Evolutionary conservation across 2,113 vertebrate genomes (phyloP), one percentile per base, ranked within the genome.

Genomic region (Catharus bicknelli): DNA sequence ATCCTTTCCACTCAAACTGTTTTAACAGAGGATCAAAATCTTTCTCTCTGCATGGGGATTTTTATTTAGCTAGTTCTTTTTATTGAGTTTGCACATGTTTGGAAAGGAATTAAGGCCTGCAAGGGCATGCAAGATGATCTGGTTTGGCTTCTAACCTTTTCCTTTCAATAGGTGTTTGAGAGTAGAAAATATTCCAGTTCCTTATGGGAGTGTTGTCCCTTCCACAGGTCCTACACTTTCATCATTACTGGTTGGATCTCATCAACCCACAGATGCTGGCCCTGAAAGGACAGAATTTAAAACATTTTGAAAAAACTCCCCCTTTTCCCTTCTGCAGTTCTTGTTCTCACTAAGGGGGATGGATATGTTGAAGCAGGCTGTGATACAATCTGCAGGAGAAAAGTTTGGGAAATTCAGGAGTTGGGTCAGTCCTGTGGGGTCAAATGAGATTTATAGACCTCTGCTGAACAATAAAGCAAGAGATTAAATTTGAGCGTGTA

Each of bases 1-100:
- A 96, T 97, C 96, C 86, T 95, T 95, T 95, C 90, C 36, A 21
- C 94, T 94, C 95, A 94, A 93, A 93, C 72, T 93, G 83, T 93
- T 95, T 90, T 94, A 93, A 82, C 83, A 88, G 82, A 95, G 83
- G 83, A 92, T 95, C 88, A 96, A 88, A 93, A 93, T 89, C 83
- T 86, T 94, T 58, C 73, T 74, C 76, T 94, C 86, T 90, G 73
- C 4, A 0, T 58, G 83, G 47, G 90, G 75, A 86, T 93, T 94
- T 96, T 91, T 84, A 88, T 96, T 89, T 90, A 94, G 76, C 83
- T 83, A 61, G 59, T 79, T 90, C 64, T 80, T 96, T 82, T 90
- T 57, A 77, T 95, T 94, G 83, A 27, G 48, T 83, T 90, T 86
- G 78, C 77, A 58, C 82, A 16, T 58, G 50, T 57, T 45, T 55